These are phyloP conservation scores for Eristalinus sepulchralis DNA, from an alignment of 2,888 invertebrate species.

Conservation along the genomic window DNA sequence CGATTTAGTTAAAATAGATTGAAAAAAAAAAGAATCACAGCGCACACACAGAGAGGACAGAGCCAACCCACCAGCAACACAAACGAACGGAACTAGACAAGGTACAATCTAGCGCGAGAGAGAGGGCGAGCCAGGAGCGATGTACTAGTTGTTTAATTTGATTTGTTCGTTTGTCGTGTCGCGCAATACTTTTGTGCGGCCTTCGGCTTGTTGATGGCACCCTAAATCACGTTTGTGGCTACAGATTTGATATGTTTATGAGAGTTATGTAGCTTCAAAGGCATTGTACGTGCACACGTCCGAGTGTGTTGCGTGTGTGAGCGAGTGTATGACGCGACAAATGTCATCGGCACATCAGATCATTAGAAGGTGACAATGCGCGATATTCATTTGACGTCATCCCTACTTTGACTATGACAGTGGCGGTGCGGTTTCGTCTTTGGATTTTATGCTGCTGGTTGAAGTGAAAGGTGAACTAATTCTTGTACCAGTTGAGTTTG, in stretches of 20 bases:
- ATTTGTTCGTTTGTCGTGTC: neutral
- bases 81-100: neutral
- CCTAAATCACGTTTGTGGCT: slow-evolving; percentile 1
- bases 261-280: neutral
- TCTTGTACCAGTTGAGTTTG: neutral
- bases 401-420: neutral
- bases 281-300: neutral
- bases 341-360: neutral
- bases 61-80: neutral
- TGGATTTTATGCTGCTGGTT: too few relatives aligned
- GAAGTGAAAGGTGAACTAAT: neutral
- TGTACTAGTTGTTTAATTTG: neutral
- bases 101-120: neutral
- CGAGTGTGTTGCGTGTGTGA: neutral
- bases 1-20: slow-evolving; percentile 51
- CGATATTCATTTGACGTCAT: neutral
- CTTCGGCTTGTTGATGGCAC: slow-evolving; percentile 3
- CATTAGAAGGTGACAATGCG: neutral
- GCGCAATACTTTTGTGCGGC: neutral
- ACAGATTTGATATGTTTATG: neutral
- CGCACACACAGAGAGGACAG: neutral
- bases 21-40: neutral
- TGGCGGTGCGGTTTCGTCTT: too few relatives aligned
- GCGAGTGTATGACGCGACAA: neutral
- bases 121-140: neutral